Conservation (phyloP, 2,113 vertebrate genomes). For the Plotosus lineatus region DNA sequence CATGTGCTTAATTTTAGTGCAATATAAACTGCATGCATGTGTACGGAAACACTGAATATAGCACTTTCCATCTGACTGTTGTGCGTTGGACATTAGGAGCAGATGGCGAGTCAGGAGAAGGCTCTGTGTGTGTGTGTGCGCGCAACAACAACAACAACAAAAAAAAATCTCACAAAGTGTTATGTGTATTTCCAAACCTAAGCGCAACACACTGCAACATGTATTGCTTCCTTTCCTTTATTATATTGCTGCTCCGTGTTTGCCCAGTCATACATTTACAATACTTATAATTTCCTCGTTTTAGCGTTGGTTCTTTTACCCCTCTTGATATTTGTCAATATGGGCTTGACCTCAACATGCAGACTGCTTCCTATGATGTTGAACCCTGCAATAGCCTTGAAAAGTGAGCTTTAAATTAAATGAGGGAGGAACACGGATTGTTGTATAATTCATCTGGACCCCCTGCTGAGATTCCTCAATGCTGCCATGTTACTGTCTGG, state of each 20-base stretch:
- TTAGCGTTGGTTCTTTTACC: slow-evolving; percentile 59
- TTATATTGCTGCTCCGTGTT: slow-evolving; percentile 59
- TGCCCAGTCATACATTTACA: slow-evolving; percentile 65
- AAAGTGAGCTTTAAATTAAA: slow-evolving; percentile 77
- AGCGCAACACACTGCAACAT: slow-evolving; percentile 18
- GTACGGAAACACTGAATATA: neutral
- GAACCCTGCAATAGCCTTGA: slow-evolving; percentile 68
- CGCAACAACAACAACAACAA: too few species aligned
- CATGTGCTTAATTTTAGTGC: neutral
- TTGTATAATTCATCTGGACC: slow-evolving; percentile 77
- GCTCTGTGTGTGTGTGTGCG: slow-evolving; percentile 25
- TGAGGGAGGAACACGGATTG: slow-evolving; percentile 73
- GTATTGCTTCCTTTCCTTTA: slow-evolving; percentile 20
- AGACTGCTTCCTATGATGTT: slow-evolving; percentile 66
- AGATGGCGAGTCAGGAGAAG: neutral
- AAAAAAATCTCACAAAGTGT: neutral
- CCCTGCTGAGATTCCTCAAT: slow-evolving; percentile 69
- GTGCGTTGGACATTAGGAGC: neutral
- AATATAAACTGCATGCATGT: neutral
- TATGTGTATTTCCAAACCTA: slow-evolving; percentile 49
- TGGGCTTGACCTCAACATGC: slow-evolving; percentile 68
- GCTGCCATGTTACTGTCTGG: slow-evolving; percentile 69
- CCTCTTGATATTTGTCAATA: slow-evolving; percentile 73
- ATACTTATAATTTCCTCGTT: slow-evolving; percentile 65
- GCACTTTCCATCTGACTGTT: neutral